Conservation (phyloP, 1,140 invertebrate genomes). For the Drosophila willistoni region DNA sequence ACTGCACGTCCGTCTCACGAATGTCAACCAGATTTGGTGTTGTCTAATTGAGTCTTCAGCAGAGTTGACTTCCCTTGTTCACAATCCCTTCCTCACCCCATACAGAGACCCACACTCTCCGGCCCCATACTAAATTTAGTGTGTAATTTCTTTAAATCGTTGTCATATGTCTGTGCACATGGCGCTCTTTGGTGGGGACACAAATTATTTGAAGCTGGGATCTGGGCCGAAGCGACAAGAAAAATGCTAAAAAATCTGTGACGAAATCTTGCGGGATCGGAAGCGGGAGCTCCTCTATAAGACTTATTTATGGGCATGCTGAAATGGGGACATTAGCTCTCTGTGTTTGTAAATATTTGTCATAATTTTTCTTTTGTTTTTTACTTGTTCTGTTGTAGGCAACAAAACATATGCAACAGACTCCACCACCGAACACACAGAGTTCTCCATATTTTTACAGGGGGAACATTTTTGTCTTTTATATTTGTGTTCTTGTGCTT, state of each 20-base stretch:
- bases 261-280: constrained; percentile 38
- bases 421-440: background rate
- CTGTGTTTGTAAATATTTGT: constrained; percentile 79
- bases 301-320: constrained; percentile 78
- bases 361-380: constrained; percentile 56
- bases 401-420: constrained; percentile 26
- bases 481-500: constrained; percentile 39
- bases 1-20: constrained; percentile 32
- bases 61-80: constrained; percentile 33
- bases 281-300: constrained; percentile 56
- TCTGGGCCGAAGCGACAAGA: constrained; percentile 45
- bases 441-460: constrained; percentile 29
- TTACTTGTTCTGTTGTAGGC: background rate
- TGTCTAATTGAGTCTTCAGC: constrained; percentile 66
- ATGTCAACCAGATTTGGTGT: constrained; percentile 66
- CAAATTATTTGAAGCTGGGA: constrained; percentile 64
- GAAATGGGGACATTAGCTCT: constrained; percentile 79
- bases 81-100: constrained; percentile 11
- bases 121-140: constrained; percentile 71
- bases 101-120: background rate
- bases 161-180: constrained; percentile 64
- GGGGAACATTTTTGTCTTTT: constrained; percentile 23
- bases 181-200: constrained; percentile 36
- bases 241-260: constrained; percentile 60
- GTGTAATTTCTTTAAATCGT: constrained; percentile 76